phyloP scores from a whole-genome alignment of 2,797 vertebrate genomes.

The Cirrhinus mrigala region DNA sequence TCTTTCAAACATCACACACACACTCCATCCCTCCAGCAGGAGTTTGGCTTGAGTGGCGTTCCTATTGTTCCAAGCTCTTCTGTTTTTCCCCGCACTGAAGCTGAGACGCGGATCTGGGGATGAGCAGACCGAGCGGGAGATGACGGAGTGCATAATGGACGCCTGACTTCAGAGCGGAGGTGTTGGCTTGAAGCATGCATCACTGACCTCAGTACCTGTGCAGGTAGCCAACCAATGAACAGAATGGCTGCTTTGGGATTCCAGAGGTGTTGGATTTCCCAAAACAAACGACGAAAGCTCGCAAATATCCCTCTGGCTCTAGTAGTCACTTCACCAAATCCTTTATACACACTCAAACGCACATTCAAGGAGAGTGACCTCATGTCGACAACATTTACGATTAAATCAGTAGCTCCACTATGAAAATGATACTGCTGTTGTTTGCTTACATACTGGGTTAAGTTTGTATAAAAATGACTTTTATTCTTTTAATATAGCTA shows the following conservation, averaged over 20 bases:
- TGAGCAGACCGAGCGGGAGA: conserved; percentile 8
- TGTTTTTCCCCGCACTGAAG: conserved; percentile 46
- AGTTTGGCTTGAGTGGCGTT: conserved; percentile 51
- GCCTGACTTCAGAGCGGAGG: conserved; percentile 30
- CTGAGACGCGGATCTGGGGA: conserved; percentile 44
- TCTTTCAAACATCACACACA: conserved; percentile 25
- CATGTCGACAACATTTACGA: conserved; percentile 32
- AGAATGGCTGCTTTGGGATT: conserved; percentile 22
- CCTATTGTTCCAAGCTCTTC: conserved; percentile 40
- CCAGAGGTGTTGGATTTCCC: conserved; percentile 44
- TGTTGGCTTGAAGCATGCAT: conserved; percentile 21
- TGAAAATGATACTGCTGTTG: background rate
- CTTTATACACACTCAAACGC: conserved; percentile 16
- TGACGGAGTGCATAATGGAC: conserved; percentile 40
- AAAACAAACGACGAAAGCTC: conserved; percentile 41
- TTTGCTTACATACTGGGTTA: background rate
- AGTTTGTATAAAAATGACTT: background rate
- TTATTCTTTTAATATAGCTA: background rate
- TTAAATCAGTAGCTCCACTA: conserved; percentile 15
- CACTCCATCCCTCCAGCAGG: conserved; percentile 30
- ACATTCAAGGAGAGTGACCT: conserved; percentile 39
- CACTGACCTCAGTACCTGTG: conserved; percentile 53
- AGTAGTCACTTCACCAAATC: conserved; percentile 10
- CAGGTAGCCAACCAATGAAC: conserved; percentile 47
- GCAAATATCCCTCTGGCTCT: conserved; percentile 30